Evolutionary conservation across 1,140 invertebrate genomes (phyloP).

Genomic region (Drosophila prosaltans): DNA sequence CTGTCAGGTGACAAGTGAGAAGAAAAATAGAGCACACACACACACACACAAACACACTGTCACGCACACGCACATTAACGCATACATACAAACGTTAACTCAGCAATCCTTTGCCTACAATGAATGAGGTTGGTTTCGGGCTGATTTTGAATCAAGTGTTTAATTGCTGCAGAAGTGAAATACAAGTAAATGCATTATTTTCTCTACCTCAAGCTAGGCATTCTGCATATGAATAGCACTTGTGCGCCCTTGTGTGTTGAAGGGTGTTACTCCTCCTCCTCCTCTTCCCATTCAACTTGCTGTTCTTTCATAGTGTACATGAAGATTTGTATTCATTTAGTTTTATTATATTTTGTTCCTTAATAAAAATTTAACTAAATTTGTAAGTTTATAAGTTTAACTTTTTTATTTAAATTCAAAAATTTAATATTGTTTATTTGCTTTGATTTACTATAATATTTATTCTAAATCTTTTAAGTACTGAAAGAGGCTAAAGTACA

Average conservation of each 20-base stretch:
- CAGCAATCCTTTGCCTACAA: background rate
- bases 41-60: slow-evolving; percentile 23
- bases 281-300: too few species aligned
- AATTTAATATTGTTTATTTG: too few species aligned
- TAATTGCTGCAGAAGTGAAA: slow-evolving; percentile 12
- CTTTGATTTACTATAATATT: too few species aligned
- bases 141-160: slow-evolving; percentile 25
- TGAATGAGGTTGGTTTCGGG: slow-evolving; percentile 2
- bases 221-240: slow-evolving; percentile 1
- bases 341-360: too few species aligned
- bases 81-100: slow-evolving; percentile 8
- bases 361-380: too few species aligned
- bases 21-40: slow-evolving; percentile 14
- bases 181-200: slow-evolving; percentile 7
- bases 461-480: too few species aligned
- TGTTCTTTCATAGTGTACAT: too few species aligned
- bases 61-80: slow-evolving; percentile 23
- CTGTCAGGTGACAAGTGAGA: slow-evolving; percentile 6
- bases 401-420: too few species aligned
- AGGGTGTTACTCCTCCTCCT: too few species aligned
- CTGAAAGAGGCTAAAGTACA: too few species aligned
- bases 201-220: background rate
- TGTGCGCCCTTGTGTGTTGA: background rate
- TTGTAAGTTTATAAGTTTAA: too few species aligned
- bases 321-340: too few species aligned